A percentile compares a stretch with the other conserved stretches of the same genome.
These are phyloP conservation scores for Galleria mellonella DNA, from an alignment of 1,140 invertebrate genomes.

Conservation along the genomic window DNA sequence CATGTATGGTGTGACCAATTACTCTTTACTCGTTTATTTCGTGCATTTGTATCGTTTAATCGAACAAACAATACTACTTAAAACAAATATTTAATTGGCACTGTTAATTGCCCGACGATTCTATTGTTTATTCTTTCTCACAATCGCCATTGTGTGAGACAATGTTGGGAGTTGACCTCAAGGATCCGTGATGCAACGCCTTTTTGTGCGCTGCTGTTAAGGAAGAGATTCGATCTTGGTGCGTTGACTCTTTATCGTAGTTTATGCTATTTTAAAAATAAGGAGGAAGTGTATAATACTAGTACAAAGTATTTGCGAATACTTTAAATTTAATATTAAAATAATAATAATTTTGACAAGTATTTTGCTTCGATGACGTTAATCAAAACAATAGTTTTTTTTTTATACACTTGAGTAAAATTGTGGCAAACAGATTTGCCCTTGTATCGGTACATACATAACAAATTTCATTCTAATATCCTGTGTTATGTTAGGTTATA, in stretches of 20 bases:
- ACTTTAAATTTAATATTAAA: no score
- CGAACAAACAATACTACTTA: conserved; percentile 33
- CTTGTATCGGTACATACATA: no score
- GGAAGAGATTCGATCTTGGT: conserved; percentile 37
- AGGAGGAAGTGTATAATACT: no score
- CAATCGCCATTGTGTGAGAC: conserved; percentile 66
- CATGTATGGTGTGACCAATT: conserved; percentile 4
- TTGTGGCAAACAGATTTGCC: no score
- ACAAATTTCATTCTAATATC: no score
- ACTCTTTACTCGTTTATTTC: conserved; percentile 22
- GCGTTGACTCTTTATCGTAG: conserved; percentile 20
- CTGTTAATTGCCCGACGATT: conserved; percentile 51
- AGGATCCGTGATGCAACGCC: conserved; percentile 39
- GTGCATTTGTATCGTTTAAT: conserved; percentile 18
- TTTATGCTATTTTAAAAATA: conserved; percentile 8
- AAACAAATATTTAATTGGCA: conserved; percentile 64
- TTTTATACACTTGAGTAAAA: no score
- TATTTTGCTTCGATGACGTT: no score
- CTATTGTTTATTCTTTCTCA: conserved; percentile 63
- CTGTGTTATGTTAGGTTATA: no score
- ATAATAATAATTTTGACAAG: no score
- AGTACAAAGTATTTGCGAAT: no score
- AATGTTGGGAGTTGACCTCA: conserved; percentile 68
- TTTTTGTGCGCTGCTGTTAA: conserved; percentile 28
- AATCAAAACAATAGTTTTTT: no score